Conservation (phyloP, 2,888 invertebrate genomes). For the Laspeyria flexula region DNA sequence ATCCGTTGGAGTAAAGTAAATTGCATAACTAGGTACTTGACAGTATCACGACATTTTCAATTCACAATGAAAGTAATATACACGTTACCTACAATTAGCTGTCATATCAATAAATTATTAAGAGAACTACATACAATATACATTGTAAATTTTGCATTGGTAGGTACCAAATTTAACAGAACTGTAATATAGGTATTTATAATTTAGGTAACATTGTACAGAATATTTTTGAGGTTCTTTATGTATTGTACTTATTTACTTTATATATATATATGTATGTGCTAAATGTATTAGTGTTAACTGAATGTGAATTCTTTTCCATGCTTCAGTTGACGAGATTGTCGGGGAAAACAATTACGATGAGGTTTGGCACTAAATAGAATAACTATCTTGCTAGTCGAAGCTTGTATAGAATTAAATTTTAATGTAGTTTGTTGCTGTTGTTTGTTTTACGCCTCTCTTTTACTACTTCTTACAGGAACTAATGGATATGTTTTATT, state of each 20-base stretch:
- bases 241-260: not conserved
- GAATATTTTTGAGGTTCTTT: not conserved
- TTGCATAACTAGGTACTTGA: no score
- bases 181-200: no score
- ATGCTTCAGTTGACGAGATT: slow-evolving; percentile 84
- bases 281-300: slow-evolving; percentile 21
- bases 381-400: slow-evolving; percentile 48
- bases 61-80: no score
- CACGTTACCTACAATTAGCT: no score
- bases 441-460: slow-evolving; percentile 39
- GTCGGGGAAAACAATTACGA: slow-evolving; percentile 71
- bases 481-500: slow-evolving; percentile 5
- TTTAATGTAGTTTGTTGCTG: slow-evolving; percentile 58
- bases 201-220: not conserved
- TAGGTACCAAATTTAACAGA: no score
- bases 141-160: no score
- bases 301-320: slow-evolving; percentile 60
- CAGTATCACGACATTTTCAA: no score
- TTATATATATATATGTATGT: not conserved
- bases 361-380: slow-evolving; percentile 75
- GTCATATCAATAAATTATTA: no score
- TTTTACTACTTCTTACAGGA: slow-evolving; percentile 15
- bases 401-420: slow-evolving; percentile 56
- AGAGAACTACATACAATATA: no score
- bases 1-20: no score